phyloP scores from a whole-genome alignment of 2,797 vertebrate genomes.

The Pitangus sulphuratus region DNA sequence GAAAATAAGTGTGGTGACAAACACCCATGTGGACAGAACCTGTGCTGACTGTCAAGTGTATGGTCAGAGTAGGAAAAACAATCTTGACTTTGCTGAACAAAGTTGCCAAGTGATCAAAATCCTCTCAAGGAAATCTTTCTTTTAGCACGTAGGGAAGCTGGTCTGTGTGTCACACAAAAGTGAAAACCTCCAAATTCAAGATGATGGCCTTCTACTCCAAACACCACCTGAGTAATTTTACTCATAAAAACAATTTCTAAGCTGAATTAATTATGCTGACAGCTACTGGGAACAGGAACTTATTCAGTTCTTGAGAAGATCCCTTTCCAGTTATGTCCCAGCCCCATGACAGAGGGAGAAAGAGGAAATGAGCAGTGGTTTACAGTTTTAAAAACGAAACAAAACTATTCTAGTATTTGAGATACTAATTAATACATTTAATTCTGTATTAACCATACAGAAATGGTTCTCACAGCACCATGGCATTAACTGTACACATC shows the following conservation, averaged over 20 bases:
- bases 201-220: background rate
- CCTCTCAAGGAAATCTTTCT: background rate
- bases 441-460: background rate
- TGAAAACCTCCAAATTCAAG: background rate
- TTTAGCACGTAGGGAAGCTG: background rate
- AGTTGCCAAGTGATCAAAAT: background rate
- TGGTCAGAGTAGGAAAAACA: background rate
- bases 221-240: background rate
- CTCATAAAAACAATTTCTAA: background rate
- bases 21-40: background rate
- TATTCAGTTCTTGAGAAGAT: background rate
- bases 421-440: background rate
- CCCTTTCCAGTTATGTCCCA: background rate
- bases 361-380: conserved; percentile 12
- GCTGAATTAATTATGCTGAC: background rate
- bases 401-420: background rate
- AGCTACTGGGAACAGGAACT: background rate
- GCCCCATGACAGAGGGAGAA: background rate
- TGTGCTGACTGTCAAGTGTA: background rate
- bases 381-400: background rate
- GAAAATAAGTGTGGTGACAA: background rate
- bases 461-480: background rate
- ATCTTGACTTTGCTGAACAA: background rate
- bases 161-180: background rate
- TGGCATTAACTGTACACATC: background rate